These are phyloP conservation scores for Pachycephus smyrnensis DNA, from an alignment of 2,888 invertebrate species.

Conservation along the genomic window DNA sequence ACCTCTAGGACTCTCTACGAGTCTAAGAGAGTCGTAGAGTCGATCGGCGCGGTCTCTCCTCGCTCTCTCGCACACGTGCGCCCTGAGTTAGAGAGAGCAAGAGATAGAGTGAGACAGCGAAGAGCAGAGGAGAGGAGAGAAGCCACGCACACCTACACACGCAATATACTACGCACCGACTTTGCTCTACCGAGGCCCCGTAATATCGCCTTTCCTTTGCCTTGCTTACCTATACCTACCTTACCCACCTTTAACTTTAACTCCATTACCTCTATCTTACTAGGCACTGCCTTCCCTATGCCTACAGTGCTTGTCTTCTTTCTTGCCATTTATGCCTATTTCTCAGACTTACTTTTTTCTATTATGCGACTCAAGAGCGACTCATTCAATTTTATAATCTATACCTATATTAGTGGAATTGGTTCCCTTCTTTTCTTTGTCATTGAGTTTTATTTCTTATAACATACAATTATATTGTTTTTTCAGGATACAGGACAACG, in stretches of 20 bases:
- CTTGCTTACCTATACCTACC: constrained; percentile 15
- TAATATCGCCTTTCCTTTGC: constrained; percentile 20
- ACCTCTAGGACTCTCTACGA: constrained; percentile 52
- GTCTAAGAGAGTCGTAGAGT: constrained; percentile 53
- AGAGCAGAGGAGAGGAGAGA: neutral
- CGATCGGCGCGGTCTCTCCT: neutral
- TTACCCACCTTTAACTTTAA: constrained; percentile 11
- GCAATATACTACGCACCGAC: constrained; percentile 4
- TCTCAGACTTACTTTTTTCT: neutral
- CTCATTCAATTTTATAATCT: neutral
- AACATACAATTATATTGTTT: neutral
- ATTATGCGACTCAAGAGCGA: neutral
- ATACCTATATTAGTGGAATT: neutral
- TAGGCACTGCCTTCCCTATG: neutral
- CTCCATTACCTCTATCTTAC: neutral
- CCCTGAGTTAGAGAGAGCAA: neutral
- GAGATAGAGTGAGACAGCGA: neutral
- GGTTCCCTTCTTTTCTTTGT: neutral
- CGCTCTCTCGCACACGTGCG: neutral
- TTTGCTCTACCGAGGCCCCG: constrained; percentile 18
- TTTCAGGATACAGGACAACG: neutral
- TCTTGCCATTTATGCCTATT: neutral
- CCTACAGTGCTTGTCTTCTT: neutral
- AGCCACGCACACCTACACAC: constrained; percentile 13
- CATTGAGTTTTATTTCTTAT: neutral